Percentiles rank a stretch among this genome's conserved stretches.
These are phyloP conservation scores for Gobionotothen gibberifrons DNA, from an alignment of 2,797 vertebrate species.

Conservation along the genomic window DNA sequence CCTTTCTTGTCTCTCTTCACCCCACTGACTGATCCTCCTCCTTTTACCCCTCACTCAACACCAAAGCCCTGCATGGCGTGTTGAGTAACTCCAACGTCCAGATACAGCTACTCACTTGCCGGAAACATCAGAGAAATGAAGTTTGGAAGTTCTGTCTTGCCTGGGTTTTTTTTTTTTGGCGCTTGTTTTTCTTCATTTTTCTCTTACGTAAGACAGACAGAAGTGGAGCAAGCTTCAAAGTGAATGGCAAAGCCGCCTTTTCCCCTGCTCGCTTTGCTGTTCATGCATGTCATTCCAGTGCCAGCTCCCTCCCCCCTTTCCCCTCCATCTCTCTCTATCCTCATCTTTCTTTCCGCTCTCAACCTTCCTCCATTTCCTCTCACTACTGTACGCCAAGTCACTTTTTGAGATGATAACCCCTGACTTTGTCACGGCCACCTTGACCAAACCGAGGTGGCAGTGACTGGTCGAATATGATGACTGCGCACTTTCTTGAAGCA, in stretches of 20 bases:
- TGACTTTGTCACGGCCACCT: constrained; percentile 36
- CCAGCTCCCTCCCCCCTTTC: constrained; percentile 51
- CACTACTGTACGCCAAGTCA: constrained; percentile 41
- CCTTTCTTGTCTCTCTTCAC: constrained; percentile 53
- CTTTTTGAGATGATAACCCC: constrained; percentile 7
- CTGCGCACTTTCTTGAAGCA: constrained; percentile 27
- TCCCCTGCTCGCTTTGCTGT: constrained; percentile 77
- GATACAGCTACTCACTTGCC: constrained; percentile 43
- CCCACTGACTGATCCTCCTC: constrained; percentile 48
- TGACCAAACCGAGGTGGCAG: constrained; percentile 29
- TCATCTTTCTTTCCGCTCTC: constrained; percentile 41
- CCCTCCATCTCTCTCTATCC: constrained; percentile 48
- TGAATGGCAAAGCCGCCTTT: constrained; percentile 83
- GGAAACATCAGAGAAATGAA: constrained; percentile 65
- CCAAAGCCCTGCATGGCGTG: constrained; percentile 37
- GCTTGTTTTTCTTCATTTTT: constrained; percentile 79
- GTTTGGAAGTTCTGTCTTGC: constrained; percentile 67
- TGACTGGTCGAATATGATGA: constrained; percentile 25
- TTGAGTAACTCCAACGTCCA: constrained; percentile 57
- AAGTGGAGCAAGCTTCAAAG: constrained; percentile 85
- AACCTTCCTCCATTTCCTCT: constrained; percentile 32
- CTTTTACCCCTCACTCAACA: constrained; percentile 45
- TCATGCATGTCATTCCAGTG: constrained; percentile 79
- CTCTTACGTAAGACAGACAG: constrained; percentile 81
- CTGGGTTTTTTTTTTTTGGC: constrained; percentile 61